Conservation (phyloP, 2,888 invertebrate species). For the Pilophorus perplexus region DNA sequence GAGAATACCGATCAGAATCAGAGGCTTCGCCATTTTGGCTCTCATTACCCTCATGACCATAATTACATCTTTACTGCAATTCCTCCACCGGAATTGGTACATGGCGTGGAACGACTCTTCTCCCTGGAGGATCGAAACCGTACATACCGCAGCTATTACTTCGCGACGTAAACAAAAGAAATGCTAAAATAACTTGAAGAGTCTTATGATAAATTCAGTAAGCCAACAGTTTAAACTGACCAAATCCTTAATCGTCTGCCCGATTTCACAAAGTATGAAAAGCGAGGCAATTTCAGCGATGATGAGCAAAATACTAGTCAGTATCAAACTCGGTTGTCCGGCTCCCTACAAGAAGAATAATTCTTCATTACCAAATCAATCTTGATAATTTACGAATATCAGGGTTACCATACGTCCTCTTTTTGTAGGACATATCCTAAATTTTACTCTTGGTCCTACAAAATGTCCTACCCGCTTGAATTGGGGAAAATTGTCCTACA, state of each 20-base stretch:
- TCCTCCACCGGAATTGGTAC: constrained; percentile 10
- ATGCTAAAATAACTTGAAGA: too few species aligned
- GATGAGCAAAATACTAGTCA: neutral
- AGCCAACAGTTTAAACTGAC: neutral
- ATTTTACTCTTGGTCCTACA: too few species aligned
- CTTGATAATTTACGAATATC: too few species aligned
- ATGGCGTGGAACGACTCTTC: neutral
- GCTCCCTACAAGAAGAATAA: too few species aligned
- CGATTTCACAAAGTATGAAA: constrained; percentile 5
- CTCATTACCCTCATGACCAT: neutral
- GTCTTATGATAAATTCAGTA: too few species aligned
- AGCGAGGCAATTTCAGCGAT: neutral
- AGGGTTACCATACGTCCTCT: too few species aligned
- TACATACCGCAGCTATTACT: neutral
- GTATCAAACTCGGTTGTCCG: neutral
- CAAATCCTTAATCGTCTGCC: neutral
- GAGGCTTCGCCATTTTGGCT: neutral
- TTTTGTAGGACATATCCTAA: too few species aligned
- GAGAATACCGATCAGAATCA: neutral
- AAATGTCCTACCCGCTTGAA: too few species aligned
- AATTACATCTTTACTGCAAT: neutral
- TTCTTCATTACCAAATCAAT: too few species aligned
- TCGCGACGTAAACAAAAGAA: neutral
- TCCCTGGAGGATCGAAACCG: too few species aligned
- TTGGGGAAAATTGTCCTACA: too few species aligned